Base-by-base conservation (phyloP, 2,113 vertebrate species). In the Haemorhous mexicanus region DNA sequence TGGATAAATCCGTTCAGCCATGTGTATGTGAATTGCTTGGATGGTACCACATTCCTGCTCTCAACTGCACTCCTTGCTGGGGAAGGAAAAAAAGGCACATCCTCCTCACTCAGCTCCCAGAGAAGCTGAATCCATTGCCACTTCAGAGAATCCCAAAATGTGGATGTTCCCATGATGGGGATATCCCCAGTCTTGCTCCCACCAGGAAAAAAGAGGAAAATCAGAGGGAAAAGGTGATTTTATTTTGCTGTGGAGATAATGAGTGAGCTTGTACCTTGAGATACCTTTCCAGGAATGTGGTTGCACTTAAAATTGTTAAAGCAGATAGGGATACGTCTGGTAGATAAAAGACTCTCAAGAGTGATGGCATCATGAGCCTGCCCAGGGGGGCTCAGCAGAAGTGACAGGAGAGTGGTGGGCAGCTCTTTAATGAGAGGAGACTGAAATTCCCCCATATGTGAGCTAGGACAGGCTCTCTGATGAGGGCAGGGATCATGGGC, bases 401-500 rank as follows among this genome's bases (percentile, higher is more conserved):
- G 28, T 41, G 44, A 15, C 74, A 78, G 61, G 46, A 66, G 61
- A 50, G 52, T 20, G 10, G n/a, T 59, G 16, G 30, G 70, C 35
- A 66, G 24, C 70, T 41, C 27, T 3, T 66, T n/a, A 28, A 21
- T 5, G 44, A 67, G 47, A 9, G 0, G 3, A 91, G 50, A 24
- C 33, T 64, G 69, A 43, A 13, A 18, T 58, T 2, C n/a, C 7
- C 3, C 5, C 10, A 27, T 55, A 19, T 63, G 7, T 74, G 70
- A 70, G 66, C 33, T 70, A 11, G 8, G 22, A 26, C 0, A 1
- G 72, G 15, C n/a, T 55, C 49, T n/a, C 26, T 3, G 2, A 21
- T 16, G 20, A 62, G 37, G 21, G 17, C 56, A 50, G 53, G 9
- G 21, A n/a, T 49, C 17, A 4, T 44, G 16, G 30, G 18, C 41